phyloP scores from a whole-genome alignment of 2,888 invertebrate species.

The Euspilapteryx auroguttella region DNA sequence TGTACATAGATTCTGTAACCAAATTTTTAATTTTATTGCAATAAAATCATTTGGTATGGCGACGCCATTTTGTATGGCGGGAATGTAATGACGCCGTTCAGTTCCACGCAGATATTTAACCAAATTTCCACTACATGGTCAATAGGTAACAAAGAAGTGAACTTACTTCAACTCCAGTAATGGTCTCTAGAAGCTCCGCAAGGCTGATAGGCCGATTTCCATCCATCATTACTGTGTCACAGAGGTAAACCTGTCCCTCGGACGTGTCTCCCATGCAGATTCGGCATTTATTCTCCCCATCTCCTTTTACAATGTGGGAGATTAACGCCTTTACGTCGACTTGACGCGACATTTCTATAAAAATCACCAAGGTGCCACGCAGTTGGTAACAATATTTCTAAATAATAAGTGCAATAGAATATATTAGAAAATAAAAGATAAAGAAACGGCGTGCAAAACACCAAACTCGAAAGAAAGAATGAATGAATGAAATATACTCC shows the following conservation, averaged over 20 bases:
- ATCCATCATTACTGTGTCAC: slow-evolving; percentile 48
- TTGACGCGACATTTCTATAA: slow-evolving; percentile 29
- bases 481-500: too few relatives aligned
- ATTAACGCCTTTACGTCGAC: slow-evolving; percentile 43
- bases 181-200: slow-evolving; percentile 34
- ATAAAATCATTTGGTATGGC: too few relatives aligned
- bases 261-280: slow-evolving; percentile 50
- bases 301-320: slow-evolving; percentile 46
- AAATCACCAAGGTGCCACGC: neutral
- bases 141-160: slow-evolving; percentile 8
- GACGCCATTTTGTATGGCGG: slow-evolving; percentile 17
- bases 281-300: slow-evolving; percentile 42
- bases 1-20: too few relatives aligned
- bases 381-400: neutral
- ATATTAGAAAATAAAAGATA: too few relatives aligned
- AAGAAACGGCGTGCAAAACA: too few relatives aligned
- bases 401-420: neutral
- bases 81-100: slow-evolving; percentile 44
- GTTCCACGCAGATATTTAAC: slow-evolving; percentile 39
- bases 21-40: too few relatives aligned
- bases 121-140: slow-evolving; percentile 15
- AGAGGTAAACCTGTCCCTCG: slow-evolving; percentile 43
- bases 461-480: too few relatives aligned
- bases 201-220: slow-evolving; percentile 40
- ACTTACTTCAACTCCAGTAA: slow-evolving; percentile 44